Evolutionary conservation across 2,888 invertebrate species (phyloP).

Genomic region (Melanchra persicariae): DNA sequence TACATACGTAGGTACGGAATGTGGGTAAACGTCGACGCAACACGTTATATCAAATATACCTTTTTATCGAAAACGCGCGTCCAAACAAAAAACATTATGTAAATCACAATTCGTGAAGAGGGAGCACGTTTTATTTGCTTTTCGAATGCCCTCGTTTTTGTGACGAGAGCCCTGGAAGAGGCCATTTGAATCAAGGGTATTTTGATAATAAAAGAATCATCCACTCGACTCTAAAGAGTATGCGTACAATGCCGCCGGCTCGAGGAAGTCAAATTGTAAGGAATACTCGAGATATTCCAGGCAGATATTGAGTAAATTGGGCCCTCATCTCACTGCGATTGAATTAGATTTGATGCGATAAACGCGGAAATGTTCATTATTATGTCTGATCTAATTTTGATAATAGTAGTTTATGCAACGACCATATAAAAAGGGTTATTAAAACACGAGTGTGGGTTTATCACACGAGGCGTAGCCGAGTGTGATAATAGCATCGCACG

Average conservation of each 20-base stretch:
- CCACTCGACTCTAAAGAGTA: constrained; percentile 75
- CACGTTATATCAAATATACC: constrained; percentile 65
- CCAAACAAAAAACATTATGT: constrained; percentile 76
- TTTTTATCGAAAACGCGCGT: constrained; percentile 68
- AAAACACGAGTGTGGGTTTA: no score
- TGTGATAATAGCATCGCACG: no score
- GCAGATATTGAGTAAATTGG: constrained; percentile 72
- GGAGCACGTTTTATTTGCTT: constrained; percentile 82
- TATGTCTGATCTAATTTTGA: constrained; percentile 40
- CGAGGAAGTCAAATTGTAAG: constrained; percentile 70
- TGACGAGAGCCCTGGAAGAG: constrained; percentile 77
- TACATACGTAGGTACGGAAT: constrained; percentile 50
- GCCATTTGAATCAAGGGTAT: constrained; percentile 82
- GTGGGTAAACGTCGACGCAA: constrained; percentile 55
- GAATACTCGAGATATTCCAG: constrained; percentile 68
- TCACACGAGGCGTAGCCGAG: no score
- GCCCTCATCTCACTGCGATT: constrained; percentile 65
- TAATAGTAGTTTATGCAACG: no score
- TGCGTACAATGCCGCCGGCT: constrained; percentile 69
- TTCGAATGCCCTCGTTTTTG: constrained; percentile 78
- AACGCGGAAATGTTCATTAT: constrained; percentile 52
- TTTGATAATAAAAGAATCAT: constrained; percentile 84
- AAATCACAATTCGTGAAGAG: constrained; percentile 77
- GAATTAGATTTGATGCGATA: constrained; percentile 65
- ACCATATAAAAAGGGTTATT: no score